These are phyloP conservation scores for Diadegma fenestrale DNA, from an alignment of 2,888 invertebrate genomes.

Conservation along the genomic window DNA sequence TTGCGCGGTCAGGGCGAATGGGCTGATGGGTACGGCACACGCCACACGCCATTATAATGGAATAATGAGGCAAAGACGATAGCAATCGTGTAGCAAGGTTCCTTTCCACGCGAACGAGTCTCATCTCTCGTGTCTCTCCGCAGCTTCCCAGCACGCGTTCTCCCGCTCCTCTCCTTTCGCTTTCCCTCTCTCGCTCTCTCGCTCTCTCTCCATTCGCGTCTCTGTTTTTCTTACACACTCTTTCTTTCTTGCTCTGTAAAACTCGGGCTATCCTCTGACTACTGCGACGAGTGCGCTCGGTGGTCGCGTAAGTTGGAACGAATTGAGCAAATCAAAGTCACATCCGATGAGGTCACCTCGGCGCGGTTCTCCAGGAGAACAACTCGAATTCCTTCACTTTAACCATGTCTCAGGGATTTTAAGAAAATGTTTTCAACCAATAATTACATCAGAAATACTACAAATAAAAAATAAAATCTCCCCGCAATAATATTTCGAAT, in stretches of 20 bases:
- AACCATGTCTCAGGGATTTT: slow-evolving; percentile 48
- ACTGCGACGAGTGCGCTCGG: slow-evolving; percentile 66
- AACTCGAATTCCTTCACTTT: slow-evolving; percentile 70
- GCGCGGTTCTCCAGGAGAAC: slow-evolving; percentile 73
- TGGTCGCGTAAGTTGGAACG: slow-evolving; percentile 78
- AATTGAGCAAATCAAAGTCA: slow-evolving; percentile 84
- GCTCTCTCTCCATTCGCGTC: slow-evolving; percentile 25
- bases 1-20: slow-evolving; percentile 77
- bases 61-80: slow-evolving; percentile 84
- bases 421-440: neutral
- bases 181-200: slow-evolving; percentile 57
- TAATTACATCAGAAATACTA: neutral
- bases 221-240: slow-evolving; percentile 57
- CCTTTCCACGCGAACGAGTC: slow-evolving; percentile 78
- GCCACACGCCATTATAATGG: slow-evolving; percentile 84
- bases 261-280: slow-evolving; percentile 42
- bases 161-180: slow-evolving; percentile 54
- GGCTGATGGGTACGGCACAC: slow-evolving; percentile 81
- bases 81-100: slow-evolving; percentile 81
- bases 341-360: slow-evolving; percentile 84
- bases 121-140: slow-evolving; percentile 67
- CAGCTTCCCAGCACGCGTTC: slow-evolving; percentile 57
- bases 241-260: slow-evolving; percentile 49
- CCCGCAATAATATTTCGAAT: neutral
- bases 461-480: too few species aligned